Evolutionary conservation across 2,113 vertebrate species (phyloP).

Genomic region (Paracanthobrama guichenoti): DNA sequence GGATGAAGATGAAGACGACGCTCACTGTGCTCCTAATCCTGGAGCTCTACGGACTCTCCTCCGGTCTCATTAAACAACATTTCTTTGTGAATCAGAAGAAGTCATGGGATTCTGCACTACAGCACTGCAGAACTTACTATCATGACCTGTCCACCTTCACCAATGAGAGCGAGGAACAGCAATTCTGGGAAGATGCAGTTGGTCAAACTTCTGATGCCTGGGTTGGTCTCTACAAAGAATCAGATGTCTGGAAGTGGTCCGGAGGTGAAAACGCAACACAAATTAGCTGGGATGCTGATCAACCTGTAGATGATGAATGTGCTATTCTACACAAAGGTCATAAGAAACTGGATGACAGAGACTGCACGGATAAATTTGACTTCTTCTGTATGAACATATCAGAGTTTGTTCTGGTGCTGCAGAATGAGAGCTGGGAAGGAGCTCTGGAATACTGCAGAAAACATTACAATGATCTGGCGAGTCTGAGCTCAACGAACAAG

Average conservation of each 20-base stretch:
- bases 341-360: neutral
- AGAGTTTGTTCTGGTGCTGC: neutral
- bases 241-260: constrained; percentile 21
- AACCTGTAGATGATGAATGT: neutral
- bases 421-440: constrained; percentile 18
- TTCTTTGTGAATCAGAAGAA: neutral
- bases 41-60: neutral
- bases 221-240: constrained; percentile 13
- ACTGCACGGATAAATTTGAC: neutral
- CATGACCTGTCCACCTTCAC: constrained; percentile 24
- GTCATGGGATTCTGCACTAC: neutral
- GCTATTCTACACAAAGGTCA: neutral
- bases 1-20: constrained; percentile 4
- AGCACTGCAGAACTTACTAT: neutral
- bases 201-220: neutral
- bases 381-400: constrained; percentile 31
- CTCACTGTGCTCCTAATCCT: constrained; percentile 7
- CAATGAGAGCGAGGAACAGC: neutral
- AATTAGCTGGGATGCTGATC: neutral
- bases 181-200: neutral
- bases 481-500: neutral
- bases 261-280: neutral
- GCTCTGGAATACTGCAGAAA: constrained; percentile 33
- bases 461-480: constrained; percentile 1
- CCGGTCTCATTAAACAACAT: neutral